Evolutionary conservation across 2,797 vertebrate genomes (phyloP), one percentile per base, ranked within the genome.

Genomic region (Gallinago solitaria): DNA sequence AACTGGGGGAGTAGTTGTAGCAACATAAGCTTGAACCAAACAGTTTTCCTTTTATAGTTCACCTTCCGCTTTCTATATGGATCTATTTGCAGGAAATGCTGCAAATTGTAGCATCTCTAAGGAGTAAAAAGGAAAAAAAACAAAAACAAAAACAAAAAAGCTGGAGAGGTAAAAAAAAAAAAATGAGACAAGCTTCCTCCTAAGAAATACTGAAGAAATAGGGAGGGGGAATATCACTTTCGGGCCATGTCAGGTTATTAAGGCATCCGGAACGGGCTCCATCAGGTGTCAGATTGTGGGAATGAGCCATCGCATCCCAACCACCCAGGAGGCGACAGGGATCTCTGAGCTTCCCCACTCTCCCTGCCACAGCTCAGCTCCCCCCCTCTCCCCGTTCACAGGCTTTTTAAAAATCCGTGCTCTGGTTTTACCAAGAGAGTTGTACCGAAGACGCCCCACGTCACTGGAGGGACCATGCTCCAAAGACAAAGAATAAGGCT

Each of bases 1-100:
- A 83, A 63, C 76, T 97, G 95, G 77, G 63, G 95, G 93, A 83
- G 93, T 94, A 96, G 88, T 93, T 96, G 91, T 95, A 95, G 60
- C 94, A 91, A 83, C 81, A 92, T 4, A 87, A 90, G 83, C 68
- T 87, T 85, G 80, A 90, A 53, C 23, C 67, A 89, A 94, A 86
- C 25, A 69, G 47, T 84, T 93, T 91, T 91, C 94, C 78, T 83
- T 95, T 97, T 92, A 93, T 92, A 96, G 84, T 74, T 95, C 96
- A 94, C 95, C 95, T 96, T 97, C 70, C 70, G 7, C 86, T 94
- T 93, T 89, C 92, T 95, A n/a, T 48, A 43, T 37, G 78, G 64
- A 35, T 92, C 83, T 95, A 89, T 90, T 92, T 90, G 80, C 53
- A 95, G 68, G 91, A 92, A 79, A 74, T 39, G 47, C 89, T 87